Evolutionary conservation across 2,888 invertebrate genomes (phyloP), one percentile per base, ranked within the genome.

Genomic region (Venusia cambrica): DNA sequence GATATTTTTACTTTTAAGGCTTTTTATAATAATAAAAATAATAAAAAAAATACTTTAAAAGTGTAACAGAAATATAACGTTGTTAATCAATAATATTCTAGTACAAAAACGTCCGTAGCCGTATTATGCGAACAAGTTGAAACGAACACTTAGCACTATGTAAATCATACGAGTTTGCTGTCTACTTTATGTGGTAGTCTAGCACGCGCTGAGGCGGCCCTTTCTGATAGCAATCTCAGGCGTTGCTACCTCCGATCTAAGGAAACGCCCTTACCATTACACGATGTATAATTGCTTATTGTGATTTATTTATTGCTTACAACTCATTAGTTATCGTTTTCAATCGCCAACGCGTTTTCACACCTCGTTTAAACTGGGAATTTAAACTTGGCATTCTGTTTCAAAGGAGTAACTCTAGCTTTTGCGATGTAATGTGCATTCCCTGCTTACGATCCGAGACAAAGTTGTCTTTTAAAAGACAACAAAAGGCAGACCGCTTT

Each of bases 221-320:
- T 62, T 61, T 56, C 60, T 58, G 81, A 84, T 84, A 79, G 66
- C 56, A 59, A 83, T 83, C 81, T 51, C 48, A 74, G 73, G 73
- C 76, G 78, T 63, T 62, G 69, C 73, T 73, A 73, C 75, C 65
- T 68, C 45, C 56, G 66, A 68, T 73, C 66, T 62, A 54, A 51
- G 49, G 61, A 51, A 61, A 60, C 65, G 67, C 75, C 73, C 73
- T 45, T 64, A 65, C 66, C 67, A 73, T 75, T 75, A 73, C 62
- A 67, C 66, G 60, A 54, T 58, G 58, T 67, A 69, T 76, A 75
- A 78, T 75, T 76, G 69, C 68, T 56, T 62, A 68, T 65, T 64
- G 61, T 44, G 62, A 63, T 70, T 74, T 71, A 70, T 71, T 71
- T 67, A 71, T 59, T 58, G 48, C 64, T 38, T 51, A 57, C 54